These are phyloP conservation scores for Amblyornis subalaris DNA, from an alignment of 2,113 vertebrate species.

Conservation along the genomic window DNA sequence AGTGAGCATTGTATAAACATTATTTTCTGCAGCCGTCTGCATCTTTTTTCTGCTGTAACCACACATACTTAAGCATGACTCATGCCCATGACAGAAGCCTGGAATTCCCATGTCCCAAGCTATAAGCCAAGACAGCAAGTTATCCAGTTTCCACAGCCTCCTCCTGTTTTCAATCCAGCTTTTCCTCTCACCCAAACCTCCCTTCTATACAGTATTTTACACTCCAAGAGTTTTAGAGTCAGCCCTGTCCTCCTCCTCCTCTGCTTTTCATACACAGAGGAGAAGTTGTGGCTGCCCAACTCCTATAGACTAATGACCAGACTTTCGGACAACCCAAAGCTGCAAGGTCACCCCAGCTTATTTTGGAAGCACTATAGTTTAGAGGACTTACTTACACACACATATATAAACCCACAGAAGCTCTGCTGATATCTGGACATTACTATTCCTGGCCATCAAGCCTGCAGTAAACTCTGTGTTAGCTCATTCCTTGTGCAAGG, in stretches of 20 bases:
- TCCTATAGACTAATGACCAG: not conserved
- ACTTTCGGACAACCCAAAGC: not conserved
- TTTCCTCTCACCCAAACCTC: not conserved
- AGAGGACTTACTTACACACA: not conserved
- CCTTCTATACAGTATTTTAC: not conserved
- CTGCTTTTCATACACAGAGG: not conserved
- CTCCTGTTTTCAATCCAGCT: not conserved
- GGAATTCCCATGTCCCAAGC: not conserved
- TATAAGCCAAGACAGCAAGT: not conserved
- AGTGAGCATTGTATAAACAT: not conserved
- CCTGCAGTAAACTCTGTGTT: not conserved
- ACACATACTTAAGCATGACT: slow-evolving; percentile 1
- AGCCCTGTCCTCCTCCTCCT: not conserved
- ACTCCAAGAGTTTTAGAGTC: not conserved
- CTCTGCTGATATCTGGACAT: not conserved
- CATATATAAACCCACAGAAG: not conserved
- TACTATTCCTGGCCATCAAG: not conserved
- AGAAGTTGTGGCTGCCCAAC: not conserved
- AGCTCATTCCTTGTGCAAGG: not conserved
- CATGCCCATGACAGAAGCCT: slow-evolving; percentile 10
- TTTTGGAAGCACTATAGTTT: not conserved
- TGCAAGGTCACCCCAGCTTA: not conserved
- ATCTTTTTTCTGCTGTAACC: slow-evolving; percentile 35
- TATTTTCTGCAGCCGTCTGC: not conserved
- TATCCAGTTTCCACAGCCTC: not conserved